phyloP scores from a whole-genome alignment of 2,113 vertebrate genomes.

The Zosterops hypoxanthus region DNA sequence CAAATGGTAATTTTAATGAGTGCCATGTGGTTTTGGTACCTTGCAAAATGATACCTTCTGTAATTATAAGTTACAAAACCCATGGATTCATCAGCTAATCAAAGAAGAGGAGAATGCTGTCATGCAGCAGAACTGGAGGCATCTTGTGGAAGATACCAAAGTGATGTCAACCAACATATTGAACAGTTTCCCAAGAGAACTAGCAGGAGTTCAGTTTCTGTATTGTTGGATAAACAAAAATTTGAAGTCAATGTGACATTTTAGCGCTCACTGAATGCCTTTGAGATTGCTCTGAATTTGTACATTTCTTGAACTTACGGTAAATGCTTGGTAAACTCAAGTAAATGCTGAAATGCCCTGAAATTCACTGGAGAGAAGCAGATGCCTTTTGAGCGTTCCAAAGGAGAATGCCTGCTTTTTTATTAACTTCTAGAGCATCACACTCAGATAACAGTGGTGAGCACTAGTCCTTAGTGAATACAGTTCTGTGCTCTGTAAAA shows the following conservation, averaged over 20 bases:
- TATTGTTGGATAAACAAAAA: background rate
- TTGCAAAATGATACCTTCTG: background rate
- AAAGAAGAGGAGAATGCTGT: background rate
- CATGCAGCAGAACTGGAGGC: background rate
- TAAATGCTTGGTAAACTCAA: background rate
- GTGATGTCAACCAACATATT: background rate
- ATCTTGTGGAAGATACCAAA: background rate
- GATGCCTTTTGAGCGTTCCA: background rate
- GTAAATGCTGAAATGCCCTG: background rate
- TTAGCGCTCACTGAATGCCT: background rate
- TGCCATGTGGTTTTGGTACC: background rate
- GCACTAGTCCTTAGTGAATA: background rate
- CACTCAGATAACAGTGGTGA: background rate
- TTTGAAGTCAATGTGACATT: background rate
- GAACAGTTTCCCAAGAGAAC: background rate
- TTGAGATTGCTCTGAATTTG: background rate
- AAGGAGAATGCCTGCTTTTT: background rate
- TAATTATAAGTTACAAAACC: background rate
- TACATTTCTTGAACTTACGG: background rate
- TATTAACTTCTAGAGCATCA: background rate
- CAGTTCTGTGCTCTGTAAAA: slow-evolving; percentile 2
- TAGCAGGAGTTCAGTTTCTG: background rate
- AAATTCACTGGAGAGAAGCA: background rate
- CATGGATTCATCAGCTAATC: background rate
- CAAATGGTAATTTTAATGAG: background rate